phyloP scores from a whole-genome alignment of 2,113 vertebrate species.

The Pterocles orientalis region DNA sequence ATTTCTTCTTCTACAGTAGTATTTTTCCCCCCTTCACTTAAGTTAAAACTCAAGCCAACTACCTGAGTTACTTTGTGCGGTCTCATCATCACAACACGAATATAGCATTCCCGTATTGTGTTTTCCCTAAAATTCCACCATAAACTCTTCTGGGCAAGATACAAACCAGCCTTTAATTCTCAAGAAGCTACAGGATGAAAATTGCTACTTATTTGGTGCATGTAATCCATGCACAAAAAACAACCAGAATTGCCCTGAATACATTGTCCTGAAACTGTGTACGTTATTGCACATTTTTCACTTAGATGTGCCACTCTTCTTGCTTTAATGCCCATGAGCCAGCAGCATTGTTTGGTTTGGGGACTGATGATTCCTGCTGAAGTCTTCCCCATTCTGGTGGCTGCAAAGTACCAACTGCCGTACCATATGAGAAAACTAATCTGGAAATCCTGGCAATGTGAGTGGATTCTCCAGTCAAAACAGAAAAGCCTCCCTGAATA shows the following conservation, averaged over 20 bases:
- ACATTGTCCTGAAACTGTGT: neutral
- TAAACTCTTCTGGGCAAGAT: neutral
- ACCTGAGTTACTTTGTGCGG: neutral
- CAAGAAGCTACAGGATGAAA: neutral
- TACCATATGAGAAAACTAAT: slow-evolving; percentile 7
- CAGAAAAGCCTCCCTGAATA: slow-evolving; percentile 6
- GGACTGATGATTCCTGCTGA: neutral
- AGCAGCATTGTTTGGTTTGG: neutral
- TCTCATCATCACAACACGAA: neutral
- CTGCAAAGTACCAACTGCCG: neutral
- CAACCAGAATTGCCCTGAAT: neutral
- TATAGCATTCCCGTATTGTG: neutral
- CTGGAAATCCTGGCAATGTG: neutral
- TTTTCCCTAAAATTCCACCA: neutral
- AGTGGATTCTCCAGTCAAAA: slow-evolving; percentile 45
- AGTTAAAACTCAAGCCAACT: neutral
- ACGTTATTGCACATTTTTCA: neutral
- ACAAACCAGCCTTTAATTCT: neutral
- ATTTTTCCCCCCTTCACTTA: neutral
- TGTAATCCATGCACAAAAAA: neutral
- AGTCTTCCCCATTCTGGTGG: neutral
- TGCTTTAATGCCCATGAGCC: neutral
- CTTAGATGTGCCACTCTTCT: neutral
- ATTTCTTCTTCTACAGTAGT: neutral
- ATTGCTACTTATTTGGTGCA: neutral